phyloP scores from a whole-genome alignment of 2,888 invertebrate species.

The Cancer borealis region DNA sequence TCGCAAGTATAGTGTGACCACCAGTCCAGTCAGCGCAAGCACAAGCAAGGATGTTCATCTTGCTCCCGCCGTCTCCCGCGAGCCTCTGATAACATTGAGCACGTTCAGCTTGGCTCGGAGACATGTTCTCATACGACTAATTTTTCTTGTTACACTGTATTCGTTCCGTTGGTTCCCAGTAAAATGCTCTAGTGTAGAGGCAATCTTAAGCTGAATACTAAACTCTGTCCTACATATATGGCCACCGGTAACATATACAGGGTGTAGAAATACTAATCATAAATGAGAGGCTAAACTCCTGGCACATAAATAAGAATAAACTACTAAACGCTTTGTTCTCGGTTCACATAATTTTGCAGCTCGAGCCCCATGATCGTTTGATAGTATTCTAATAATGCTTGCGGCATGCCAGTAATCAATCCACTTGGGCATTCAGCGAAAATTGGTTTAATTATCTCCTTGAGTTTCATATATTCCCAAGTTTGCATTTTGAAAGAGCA shows the following conservation, averaged over 20 bases:
- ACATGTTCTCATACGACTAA: no score
- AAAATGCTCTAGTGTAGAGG: no score
- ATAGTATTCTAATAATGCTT: not conserved
- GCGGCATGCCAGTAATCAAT: not conserved
- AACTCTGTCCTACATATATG: no score
- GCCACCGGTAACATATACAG: not conserved
- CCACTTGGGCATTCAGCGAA: not conserved
- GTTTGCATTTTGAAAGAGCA: not conserved
- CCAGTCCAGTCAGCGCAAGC: no score
- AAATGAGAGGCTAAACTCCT: not conserved
- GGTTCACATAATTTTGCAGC: not conserved
- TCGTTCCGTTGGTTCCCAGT: no score
- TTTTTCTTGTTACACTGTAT: no score
- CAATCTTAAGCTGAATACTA: no score
- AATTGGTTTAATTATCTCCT: not conserved
- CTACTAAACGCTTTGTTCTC: not conserved
- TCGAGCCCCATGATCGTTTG: not conserved
- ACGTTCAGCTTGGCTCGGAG: no score
- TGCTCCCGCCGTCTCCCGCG: no score
- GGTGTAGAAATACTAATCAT: not conserved
- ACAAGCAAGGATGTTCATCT: no score
- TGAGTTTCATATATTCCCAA: not conserved
- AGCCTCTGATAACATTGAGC: no score
- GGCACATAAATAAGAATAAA: not conserved
- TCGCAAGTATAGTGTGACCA: no score